Evolutionary conservation across 2,113 vertebrate species (phyloP).

Genomic region (Benitochromis conjunctus): DNA sequence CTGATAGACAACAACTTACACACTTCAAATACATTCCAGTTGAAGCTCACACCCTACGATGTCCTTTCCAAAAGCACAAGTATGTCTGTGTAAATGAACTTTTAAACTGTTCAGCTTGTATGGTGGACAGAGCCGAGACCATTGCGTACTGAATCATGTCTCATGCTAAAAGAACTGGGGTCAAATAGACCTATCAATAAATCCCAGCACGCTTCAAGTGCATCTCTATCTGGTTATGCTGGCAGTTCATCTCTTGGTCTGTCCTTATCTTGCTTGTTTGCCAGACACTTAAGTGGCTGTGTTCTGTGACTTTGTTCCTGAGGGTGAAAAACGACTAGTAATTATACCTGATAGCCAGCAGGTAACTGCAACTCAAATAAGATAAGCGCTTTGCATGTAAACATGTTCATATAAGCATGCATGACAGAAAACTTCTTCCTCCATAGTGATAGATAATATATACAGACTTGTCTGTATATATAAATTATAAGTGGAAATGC

Average conservation of each 20-base stretch:
- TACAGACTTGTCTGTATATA: neutral
- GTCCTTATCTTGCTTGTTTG: neutral
- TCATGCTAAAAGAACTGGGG: neutral
- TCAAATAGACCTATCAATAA: neutral
- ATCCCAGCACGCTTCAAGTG: neutral
- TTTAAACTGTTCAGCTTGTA: neutral
- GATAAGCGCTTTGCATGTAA: neutral
- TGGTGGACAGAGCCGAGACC: fast-evolving
- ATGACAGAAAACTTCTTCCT: neutral
- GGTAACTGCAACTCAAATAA: neutral
- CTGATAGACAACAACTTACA: neutral
- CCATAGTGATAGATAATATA: neutral
- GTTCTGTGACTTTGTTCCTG: neutral
- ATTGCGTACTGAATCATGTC: neutral
- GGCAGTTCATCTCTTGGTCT: neutral
- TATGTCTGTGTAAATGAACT: neutral
- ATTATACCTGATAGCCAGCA: neutral
- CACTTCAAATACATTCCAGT: neutral
- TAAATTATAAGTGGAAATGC: neutral
- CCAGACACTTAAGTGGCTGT: neutral
- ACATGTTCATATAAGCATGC: neutral
- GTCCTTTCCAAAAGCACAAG: neutral
- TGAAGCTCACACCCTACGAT: neutral
- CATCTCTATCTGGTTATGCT: neutral
- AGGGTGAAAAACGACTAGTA: neutral